A percentile compares a stretch with the other conserved stretches of the same genome.
Conservation (phyloP, 2,113 vertebrate species). For the Deroptyus accipitrinus region DNA sequence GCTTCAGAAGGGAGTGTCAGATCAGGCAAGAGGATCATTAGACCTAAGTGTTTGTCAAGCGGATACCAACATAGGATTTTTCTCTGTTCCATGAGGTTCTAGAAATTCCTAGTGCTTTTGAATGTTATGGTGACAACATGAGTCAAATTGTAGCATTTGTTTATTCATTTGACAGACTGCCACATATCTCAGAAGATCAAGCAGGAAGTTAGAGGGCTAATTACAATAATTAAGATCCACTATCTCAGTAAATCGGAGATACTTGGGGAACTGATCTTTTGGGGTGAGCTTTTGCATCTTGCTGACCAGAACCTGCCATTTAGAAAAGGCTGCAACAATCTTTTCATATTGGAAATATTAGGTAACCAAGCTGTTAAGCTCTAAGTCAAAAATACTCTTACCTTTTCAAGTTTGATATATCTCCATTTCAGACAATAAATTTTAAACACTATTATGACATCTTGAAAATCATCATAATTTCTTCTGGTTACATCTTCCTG, state of each 20-base stretch:
- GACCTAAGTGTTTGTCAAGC: neutral
- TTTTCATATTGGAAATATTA: neutral
- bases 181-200: neutral
- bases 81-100: neutral
- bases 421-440: neutral
- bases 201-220: neutral
- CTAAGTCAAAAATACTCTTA: neutral
- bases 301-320: neutral
- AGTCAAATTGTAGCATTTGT: neutral
- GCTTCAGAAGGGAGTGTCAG: neutral
- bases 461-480: neutral
- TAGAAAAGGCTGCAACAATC: neutral
- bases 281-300: neutral
- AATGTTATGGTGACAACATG: rapidly evolving
- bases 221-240: neutral
- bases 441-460: neutral
- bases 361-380: neutral
- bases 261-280: neutral
- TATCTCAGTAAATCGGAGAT: neutral
- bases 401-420: neutral
- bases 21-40: neutral
- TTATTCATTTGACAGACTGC: neutral
- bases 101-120: neutral
- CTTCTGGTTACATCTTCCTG: neutral
- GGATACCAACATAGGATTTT: neutral